Evolutionary conservation across 2,113 vertebrate genomes (phyloP).

Genomic region (Eulemur macaco): DNA sequence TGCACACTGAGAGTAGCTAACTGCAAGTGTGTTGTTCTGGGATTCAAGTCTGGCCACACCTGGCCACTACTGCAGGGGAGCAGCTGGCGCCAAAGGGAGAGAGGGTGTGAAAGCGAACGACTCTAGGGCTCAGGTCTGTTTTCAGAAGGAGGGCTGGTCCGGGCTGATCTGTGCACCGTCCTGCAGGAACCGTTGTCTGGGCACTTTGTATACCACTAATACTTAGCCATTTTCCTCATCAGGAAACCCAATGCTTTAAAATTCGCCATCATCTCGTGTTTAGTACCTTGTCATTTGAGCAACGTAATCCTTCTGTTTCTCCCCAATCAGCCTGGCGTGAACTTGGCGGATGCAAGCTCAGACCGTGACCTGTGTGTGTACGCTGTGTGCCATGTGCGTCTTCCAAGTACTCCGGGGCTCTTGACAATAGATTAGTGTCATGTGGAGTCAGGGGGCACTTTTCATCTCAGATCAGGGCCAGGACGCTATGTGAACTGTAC

Average conservation of each 20-base stretch:
- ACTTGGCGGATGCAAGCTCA: not conserved
- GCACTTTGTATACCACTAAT: fast-evolving
- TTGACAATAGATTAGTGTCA: fast-evolving
- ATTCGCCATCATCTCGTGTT: not conserved
- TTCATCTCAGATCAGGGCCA: not conserved
- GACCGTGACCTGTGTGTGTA: not conserved
- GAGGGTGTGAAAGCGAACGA: fast-evolving
- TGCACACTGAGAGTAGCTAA: not conserved
- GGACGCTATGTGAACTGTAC: not conserved
- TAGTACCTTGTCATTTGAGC: not conserved
- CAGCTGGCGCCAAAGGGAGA: not conserved
- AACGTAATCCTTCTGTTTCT: not conserved
- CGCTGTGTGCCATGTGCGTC: not conserved
- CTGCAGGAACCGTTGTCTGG: not conserved
- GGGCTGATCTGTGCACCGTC: not conserved
- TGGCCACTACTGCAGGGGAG: not conserved
- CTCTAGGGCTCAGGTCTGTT: fast-evolving
- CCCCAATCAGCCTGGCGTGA: not conserved
- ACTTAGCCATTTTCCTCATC: not conserved
- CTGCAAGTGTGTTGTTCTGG: not conserved
- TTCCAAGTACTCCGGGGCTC: not conserved
- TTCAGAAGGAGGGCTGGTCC: no score
- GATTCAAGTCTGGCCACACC: not conserved
- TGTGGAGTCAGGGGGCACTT: not conserved
- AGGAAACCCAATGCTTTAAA: not conserved